Evolutionary conservation across 1,140 invertebrate genomes (phyloP).

Genomic region (Lithobius niger): DNA sequence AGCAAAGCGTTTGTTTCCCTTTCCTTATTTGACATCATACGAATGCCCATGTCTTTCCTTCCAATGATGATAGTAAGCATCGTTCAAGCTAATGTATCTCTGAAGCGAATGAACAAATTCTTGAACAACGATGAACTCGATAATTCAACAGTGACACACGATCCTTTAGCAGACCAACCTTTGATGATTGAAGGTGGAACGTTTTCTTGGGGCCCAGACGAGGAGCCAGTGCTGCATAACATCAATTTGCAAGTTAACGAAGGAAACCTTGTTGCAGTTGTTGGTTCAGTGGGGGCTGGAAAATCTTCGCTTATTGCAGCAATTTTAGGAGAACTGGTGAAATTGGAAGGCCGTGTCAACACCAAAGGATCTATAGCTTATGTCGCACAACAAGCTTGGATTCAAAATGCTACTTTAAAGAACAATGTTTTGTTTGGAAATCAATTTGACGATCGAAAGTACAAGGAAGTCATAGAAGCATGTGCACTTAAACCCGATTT

Average conservation of each 20-base stretch:
- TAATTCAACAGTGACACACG: conserved; percentile 22
- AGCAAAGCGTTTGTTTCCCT: too few relatives aligned
- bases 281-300: too few relatives aligned
- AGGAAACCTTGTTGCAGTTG: conserved; percentile 43
- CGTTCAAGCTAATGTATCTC: conserved; percentile 28
- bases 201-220: conserved; percentile 17
- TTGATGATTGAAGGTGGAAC: conserved; percentile 15
- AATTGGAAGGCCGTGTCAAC: conserved; percentile 30
- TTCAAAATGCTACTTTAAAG: too few relatives aligned
- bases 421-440: too few relatives aligned
- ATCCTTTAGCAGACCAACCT: background rate
- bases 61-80: conserved; percentile 39
- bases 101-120: conserved; percentile 30
- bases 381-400: too few relatives aligned
- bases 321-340: conserved; percentile 38
- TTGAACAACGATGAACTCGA: conserved; percentile 29
- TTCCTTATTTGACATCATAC: conserved; percentile 92
- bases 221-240: conserved; percentile 15
- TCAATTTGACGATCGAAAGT: too few relatives aligned
- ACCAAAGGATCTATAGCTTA: too few relatives aligned
- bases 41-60: conserved; percentile 60
- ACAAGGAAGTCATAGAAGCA: too few relatives aligned
- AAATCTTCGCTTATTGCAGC: conserved; percentile 40
- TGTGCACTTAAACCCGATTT: too few relatives aligned
- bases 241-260: conserved; percentile 23